Conservation (phyloP, 2,888 invertebrate species). For the Hypselothyrea guttata region DNA sequence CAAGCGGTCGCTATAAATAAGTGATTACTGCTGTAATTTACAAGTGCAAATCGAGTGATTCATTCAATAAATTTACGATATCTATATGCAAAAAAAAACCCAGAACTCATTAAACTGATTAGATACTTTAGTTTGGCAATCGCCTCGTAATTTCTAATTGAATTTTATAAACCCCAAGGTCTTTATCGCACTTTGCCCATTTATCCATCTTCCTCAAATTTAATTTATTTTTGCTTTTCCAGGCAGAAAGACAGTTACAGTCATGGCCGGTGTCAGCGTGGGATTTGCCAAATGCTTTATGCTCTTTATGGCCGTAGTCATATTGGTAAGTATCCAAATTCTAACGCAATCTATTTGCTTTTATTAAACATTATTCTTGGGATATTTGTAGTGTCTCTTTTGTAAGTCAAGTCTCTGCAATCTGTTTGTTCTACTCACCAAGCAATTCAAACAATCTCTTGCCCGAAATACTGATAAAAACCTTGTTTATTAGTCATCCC, state of each 20-base stretch:
- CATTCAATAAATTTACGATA: slow-evolving; percentile 21
- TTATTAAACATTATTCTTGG: too few relatives aligned
- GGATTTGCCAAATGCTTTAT: slow-evolving; percentile 80
- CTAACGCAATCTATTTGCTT: too few relatives aligned
- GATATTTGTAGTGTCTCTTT: too few relatives aligned
- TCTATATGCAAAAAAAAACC: slow-evolving; percentile 27
- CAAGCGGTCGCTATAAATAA: not conserved
- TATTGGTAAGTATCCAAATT: slow-evolving; percentile 79
- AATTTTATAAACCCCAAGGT: slow-evolving; percentile 48
- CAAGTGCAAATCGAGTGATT: slow-evolving; percentile 46
- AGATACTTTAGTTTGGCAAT: slow-evolving; percentile 45
- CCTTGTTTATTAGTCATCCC: too few relatives aligned
- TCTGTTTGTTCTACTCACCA: too few relatives aligned
- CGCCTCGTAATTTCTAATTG: slow-evolving; percentile 58
- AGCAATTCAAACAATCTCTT: too few relatives aligned
- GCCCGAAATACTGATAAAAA: too few relatives aligned
- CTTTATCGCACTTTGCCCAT: slow-evolving; percentile 44
- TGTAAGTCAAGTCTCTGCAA: too few relatives aligned
- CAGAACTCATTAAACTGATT: slow-evolving; percentile 65
- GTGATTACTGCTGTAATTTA: slow-evolving; percentile 28
- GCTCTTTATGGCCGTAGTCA: slow-evolving; percentile 78
- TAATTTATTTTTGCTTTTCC: too few relatives aligned
- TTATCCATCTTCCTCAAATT: too few relatives aligned
- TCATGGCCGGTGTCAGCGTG: slow-evolving; percentile 74
- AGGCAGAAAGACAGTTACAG: not conserved